Conservation (phyloP, 2,113 vertebrate species). For the Hystrix cristata region DNA sequence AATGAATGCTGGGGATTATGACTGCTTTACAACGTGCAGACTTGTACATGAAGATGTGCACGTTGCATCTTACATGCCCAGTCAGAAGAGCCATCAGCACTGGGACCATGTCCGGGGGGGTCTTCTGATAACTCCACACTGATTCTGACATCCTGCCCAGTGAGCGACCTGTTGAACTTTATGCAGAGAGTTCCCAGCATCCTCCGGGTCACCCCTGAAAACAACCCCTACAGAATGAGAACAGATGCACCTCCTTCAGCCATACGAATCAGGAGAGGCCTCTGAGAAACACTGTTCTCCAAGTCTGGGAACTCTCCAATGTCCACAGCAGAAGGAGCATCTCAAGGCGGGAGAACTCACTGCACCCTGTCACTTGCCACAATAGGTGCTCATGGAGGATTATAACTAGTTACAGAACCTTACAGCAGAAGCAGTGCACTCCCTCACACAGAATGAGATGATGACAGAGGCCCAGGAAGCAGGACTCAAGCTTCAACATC, state of each 20-base stretch:
- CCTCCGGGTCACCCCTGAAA: not conserved
- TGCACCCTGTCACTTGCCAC: not conserved
- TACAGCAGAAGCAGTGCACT: not conserved
- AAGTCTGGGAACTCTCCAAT: not conserved
- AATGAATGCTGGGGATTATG: not conserved
- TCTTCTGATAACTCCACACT: not conserved
- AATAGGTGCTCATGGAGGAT: not conserved
- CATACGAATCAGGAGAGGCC: not conserved
- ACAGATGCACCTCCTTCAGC: not conserved
- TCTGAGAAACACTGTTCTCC: not conserved
- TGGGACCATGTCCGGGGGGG: too few species aligned
- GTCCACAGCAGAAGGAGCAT: not conserved
- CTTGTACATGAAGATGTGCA: not conserved
- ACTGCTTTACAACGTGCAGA: rapidly evolving
- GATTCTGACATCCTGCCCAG: rapidly evolving
- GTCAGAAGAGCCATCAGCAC: rapidly evolving
- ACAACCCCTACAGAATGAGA: not conserved
- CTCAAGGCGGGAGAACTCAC: not conserved
- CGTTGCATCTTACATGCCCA: rapidly evolving
- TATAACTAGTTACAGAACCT: not conserved
- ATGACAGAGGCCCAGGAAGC: rapidly evolving
- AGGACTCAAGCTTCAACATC: rapidly evolving
- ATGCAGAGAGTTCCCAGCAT: not conserved
- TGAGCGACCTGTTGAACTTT: not conserved
- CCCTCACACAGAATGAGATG: rapidly evolving